Conservation (phyloP, 1,140 invertebrate genomes). For the Mya arenaria region DNA sequence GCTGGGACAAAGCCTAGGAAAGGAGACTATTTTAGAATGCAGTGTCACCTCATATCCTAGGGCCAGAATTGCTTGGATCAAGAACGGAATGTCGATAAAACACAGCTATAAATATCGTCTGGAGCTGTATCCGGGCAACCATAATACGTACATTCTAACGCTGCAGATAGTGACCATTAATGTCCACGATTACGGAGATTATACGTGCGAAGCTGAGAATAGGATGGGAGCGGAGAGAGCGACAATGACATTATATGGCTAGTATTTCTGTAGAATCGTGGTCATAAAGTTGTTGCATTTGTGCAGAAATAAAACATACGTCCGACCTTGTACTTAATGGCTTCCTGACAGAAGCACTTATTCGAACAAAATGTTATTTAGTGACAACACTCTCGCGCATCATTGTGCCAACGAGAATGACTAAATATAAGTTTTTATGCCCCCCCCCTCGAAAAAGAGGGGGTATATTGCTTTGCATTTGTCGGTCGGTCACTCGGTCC, state of each 20-base stretch:
- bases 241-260: conserved; percentile 51
- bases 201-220: conserved; percentile 44
- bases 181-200: conserved; percentile 87
- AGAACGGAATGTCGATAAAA: conserved; percentile 83
- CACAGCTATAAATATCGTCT: conserved; percentile 52
- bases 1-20: conserved; percentile 69
- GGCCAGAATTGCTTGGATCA: conserved; percentile 92
- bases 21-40: conserved; percentile 87
- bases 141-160: conserved; percentile 92
- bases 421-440: too few relatives aligned
- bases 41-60: conserved; percentile 94
- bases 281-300: too few relatives aligned
- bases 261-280: too few relatives aligned
- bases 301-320: too few relatives aligned
- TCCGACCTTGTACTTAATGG: too few relatives aligned
- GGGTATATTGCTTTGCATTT: too few relatives aligned
- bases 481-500: too few relatives aligned
- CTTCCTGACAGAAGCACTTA: too few relatives aligned
- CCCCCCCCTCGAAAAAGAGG: too few relatives aligned
- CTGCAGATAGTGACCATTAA: conserved; percentile 90
- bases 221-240: conserved; percentile 10
- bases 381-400: too few relatives aligned
- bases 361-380: too few relatives aligned
- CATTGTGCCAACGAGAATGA: too few relatives aligned
- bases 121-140: conserved; percentile 82